A percentile compares a stretch with the other conserved stretches of the same genome.
These are phyloP conservation scores for Oreochromis mossambicus DNA, from an alignment of 2,797 vertebrate genomes.

Conservation along the genomic window DNA sequence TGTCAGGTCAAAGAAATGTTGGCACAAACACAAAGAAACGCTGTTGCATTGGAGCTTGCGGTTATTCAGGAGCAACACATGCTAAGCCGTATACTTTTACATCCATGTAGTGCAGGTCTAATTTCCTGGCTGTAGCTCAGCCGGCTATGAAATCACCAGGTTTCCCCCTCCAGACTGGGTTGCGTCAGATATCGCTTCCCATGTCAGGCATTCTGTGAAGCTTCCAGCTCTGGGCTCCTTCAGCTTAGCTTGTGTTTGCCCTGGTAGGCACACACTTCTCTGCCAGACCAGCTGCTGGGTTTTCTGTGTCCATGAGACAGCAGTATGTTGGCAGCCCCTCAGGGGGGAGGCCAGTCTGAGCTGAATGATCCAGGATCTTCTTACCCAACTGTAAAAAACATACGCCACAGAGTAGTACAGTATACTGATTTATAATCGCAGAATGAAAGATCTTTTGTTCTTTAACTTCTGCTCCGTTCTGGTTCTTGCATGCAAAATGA, in stretches of 20 bases:
- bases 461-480: background rate
- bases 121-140: slow-evolving; percentile 34
- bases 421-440: background rate
- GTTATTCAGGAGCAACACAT: background rate
- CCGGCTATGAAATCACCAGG: slow-evolving; percentile 34
- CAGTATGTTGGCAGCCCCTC: slow-evolving; percentile 45
- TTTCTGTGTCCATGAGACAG: slow-evolving; percentile 62
- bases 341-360: slow-evolving; percentile 18
- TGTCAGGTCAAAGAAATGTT: slow-evolving; percentile 20
- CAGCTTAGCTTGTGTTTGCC: slow-evolving; percentile 15
- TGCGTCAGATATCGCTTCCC: slow-evolving; percentile 38
- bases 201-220: background rate
- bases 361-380: slow-evolving; percentile 35
- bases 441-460: slow-evolving; percentile 23
- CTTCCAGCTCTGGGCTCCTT: slow-evolving; percentile 24
- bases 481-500: background rate
- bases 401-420: background rate
- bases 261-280: slow-evolving; percentile 8
- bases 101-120: slow-evolving; percentile 9
- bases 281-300: slow-evolving; percentile 65
- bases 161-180: slow-evolving; percentile 29
- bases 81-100: slow-evolving; percentile 19
- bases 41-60: background rate
- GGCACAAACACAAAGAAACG: slow-evolving; percentile 27
- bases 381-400: slow-evolving; percentile 14